phyloP scores from a whole-genome alignment of 2,113 vertebrate species.

The Hippopotamus amphibius region DNA sequence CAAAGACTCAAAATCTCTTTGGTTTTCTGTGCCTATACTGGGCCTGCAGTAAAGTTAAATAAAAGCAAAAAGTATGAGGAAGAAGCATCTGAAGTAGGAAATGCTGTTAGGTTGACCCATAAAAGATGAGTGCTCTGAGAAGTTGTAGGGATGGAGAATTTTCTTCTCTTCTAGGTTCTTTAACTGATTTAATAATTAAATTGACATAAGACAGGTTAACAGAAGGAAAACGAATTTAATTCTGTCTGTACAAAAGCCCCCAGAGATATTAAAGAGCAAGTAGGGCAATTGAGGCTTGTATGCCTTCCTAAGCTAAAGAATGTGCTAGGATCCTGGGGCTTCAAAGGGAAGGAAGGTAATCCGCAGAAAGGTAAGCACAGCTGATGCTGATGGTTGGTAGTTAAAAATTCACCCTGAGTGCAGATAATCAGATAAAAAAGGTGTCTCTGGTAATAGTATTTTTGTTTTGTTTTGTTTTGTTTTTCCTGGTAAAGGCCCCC shows the following conservation, averaged over 20 bases:
- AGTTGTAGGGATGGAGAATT: background rate
- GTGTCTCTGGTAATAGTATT: background rate
- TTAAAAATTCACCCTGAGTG: background rate
- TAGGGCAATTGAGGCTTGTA: background rate
- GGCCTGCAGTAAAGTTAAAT: conserved; percentile 34
- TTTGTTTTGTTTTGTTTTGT: background rate
- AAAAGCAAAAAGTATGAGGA: conserved; percentile 62
- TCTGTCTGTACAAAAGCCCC: background rate
- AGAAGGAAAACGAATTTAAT: background rate
- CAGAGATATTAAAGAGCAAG: background rate
- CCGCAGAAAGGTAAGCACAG: background rate
- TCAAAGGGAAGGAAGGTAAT: background rate
- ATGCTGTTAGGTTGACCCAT: conserved; percentile 55
- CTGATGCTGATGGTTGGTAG: background rate
- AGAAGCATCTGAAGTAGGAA: conserved; percentile 76
- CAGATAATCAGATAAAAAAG: background rate
- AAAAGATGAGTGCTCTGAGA: conserved; percentile 69
- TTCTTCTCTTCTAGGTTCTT: background rate
- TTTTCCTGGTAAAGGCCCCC: background rate
- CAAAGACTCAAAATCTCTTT: conserved; percentile 47
- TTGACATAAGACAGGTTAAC: background rate
- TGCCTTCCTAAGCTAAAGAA: background rate
- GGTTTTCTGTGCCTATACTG: conserved; percentile 31
- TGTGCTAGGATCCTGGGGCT: background rate
- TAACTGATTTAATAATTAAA: background rate